A percentile compares a stretch with the other conserved stretches of the same genome.
Evolutionary conservation across 2,888 invertebrate genomes (phyloP).

Genomic region (Caenorhabditis japonica): DNA sequence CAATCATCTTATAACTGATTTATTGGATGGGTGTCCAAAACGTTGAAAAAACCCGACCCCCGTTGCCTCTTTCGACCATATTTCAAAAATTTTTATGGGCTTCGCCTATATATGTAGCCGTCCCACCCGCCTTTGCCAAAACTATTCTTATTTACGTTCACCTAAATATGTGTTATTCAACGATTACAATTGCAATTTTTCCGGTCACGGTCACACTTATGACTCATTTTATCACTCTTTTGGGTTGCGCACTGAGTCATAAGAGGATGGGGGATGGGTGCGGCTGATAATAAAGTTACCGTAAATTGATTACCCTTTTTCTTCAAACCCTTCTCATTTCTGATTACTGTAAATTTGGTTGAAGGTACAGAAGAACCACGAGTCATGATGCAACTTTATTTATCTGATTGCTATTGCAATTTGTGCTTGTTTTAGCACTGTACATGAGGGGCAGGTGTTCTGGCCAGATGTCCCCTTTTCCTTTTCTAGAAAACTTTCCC

Average conservation of each 20-base stretch:
- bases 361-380: no score
- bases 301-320: no score
- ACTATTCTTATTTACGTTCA: conserved; percentile 19
- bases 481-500: neutral
- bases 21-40: conserved; percentile 45
- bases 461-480: neutral
- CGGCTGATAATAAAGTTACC: no score
- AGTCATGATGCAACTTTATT: no score
- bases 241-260: neutral
- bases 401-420: no score
- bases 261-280: no score
- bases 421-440: no score
- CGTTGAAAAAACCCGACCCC: conserved; percentile 29
- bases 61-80: conserved; percentile 28
- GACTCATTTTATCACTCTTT: neutral
- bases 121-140: conserved; percentile 15
- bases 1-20: conserved; percentile 52
- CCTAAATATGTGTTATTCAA: no score
- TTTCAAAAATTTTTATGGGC: conserved; percentile 46
- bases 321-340: no score
- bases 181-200: no score
- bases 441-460: no score
- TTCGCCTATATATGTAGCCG: conserved; percentile 2
- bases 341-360: no score
- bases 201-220: conserved; percentile 26